Base-by-base conservation (phyloP, 1,140 invertebrate species). In the Magallana gigas region DNA sequence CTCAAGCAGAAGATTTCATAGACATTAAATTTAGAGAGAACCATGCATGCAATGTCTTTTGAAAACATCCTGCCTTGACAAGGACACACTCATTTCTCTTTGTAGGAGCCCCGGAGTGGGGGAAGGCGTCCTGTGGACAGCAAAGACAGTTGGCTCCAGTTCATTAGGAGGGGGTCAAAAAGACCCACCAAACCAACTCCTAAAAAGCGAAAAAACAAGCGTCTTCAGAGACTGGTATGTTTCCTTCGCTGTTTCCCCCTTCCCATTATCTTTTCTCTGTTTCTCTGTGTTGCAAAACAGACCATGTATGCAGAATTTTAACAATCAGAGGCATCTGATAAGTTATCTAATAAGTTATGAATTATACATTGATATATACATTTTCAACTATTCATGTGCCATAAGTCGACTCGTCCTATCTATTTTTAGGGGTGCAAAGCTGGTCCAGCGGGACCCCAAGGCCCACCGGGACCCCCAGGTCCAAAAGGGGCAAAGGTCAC, bases 401-500 rank as follows among this genome's bases (percentile, higher is more conserved):
- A 23, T 23, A 23, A 23, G 23, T 23, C 23, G 23, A 48, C 36
- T 48, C 36, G 36, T 48, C 36, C 36, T 48, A 4, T 48, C 36
- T 3, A 9, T 76, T 11, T 76, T 4, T 76, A 76, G 68, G 68
- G 68, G 11, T 76, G 68, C 23, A 23, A 23, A 11, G 23, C 68
- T 2, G 68, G 68, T 12, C 68, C 68, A 29, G 68, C 68, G 9
- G 68, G 68, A 11, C 68, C 68, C 4, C 68, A 76, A 8, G 68
- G 68, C 23, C 68, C 68, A 76, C 68, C 68, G 23, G 68, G 68
- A 29, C 68, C 68, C 68, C 68, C 68, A 11, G 68, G 68, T 2
- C 68, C 68, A 29, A 76, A 76, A 29, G 68, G 68, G 12, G 68
- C 68, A 12, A 76, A 29, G 68, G 68, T 76, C 23, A 76, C 68